A percentile compares a stretch with the other conserved stretches of the same genome.
Evolutionary conservation across 2,888 invertebrate species (phyloP).

Genomic region (Hylaea fasciaria): DNA sequence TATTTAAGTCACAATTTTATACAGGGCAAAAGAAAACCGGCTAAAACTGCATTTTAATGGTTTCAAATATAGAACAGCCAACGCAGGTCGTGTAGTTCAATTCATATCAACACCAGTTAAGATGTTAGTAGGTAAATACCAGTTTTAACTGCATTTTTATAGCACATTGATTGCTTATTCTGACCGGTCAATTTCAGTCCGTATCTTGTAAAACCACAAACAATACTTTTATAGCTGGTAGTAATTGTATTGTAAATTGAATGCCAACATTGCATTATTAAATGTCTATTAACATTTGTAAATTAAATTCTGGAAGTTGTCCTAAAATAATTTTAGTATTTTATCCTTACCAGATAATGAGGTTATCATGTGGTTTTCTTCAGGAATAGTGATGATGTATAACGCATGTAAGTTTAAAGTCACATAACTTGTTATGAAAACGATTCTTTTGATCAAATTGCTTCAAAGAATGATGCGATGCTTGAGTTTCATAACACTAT

Average conservation of each 20-base stretch:
- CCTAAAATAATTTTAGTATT: too few relatives aligned
- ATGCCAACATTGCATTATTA: background rate
- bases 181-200: constrained; percentile 15
- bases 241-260: constrained; percentile 8
- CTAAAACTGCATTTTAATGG: constrained; percentile 42
- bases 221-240: constrained; percentile 8
- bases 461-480: too few relatives aligned
- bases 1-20: constrained; percentile 16
- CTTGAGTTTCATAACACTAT: too few relatives aligned
- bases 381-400: background rate
- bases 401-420: background rate
- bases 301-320: too few relatives aligned
- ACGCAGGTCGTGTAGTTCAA: constrained; percentile 53
- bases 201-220: constrained; percentile 11
- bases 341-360: background rate
- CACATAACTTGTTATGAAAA: too few relatives aligned
- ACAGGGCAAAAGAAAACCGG: constrained; percentile 36
- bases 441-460: too few relatives aligned
- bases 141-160: constrained; percentile 28
- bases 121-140: constrained; percentile 35
- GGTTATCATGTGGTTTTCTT: background rate
- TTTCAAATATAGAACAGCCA: constrained; percentile 34
- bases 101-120: constrained; percentile 45
- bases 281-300: background rate
- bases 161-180: constrained; percentile 7